Conservation (phyloP, 2,888 invertebrate genomes). For the Silvanus unidentatus region DNA sequence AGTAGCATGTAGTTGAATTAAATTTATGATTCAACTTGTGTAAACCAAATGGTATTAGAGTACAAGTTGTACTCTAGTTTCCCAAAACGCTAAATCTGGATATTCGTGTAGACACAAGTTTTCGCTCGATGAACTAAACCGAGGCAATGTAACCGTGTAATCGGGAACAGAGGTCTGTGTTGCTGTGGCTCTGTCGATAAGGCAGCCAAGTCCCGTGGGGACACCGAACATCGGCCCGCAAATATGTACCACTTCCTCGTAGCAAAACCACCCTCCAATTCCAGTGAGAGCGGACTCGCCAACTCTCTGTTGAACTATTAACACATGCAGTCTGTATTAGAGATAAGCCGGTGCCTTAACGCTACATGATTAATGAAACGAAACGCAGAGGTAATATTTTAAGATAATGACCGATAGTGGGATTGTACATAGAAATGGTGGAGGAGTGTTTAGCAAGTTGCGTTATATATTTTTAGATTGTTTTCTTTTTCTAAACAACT, state of each 20-base stretch:
- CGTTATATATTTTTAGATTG: too few relatives aligned
- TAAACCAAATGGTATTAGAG: slow-evolving; percentile 31
- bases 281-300: slow-evolving; percentile 28
- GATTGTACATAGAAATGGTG: too few relatives aligned
- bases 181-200: slow-evolving; percentile 41
- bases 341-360: slow-evolving; percentile 29
- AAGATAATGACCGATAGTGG: slow-evolving; percentile 31
- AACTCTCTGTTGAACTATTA: slow-evolving; percentile 39
- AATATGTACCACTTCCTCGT: slow-evolving; percentile 45
- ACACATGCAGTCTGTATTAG: slow-evolving; percentile 36
- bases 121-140: slow-evolving; percentile 39
- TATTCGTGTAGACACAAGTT: slow-evolving; percentile 42
- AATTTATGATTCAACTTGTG: slow-evolving; percentile 19
- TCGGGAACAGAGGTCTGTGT: slow-evolving; percentile 42
- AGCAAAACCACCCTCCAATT: slow-evolving; percentile 37
- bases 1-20: not conserved
- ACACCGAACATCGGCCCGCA: slow-evolving; percentile 41
- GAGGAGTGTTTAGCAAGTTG: too few relatives aligned
- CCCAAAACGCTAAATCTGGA: slow-evolving; percentile 36
- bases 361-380: slow-evolving; percentile 34
- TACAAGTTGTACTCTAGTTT: slow-evolving; percentile 32
- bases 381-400: slow-evolving; percentile 29
- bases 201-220: slow-evolving; percentile 38
- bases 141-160: slow-evolving; percentile 43
- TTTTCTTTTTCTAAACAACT: too few relatives aligned